These are phyloP conservation scores for Caenorhabditis sp. DNA, from an alignment of 2,888 invertebrate genomes.

Conservation along the genomic window DNA sequence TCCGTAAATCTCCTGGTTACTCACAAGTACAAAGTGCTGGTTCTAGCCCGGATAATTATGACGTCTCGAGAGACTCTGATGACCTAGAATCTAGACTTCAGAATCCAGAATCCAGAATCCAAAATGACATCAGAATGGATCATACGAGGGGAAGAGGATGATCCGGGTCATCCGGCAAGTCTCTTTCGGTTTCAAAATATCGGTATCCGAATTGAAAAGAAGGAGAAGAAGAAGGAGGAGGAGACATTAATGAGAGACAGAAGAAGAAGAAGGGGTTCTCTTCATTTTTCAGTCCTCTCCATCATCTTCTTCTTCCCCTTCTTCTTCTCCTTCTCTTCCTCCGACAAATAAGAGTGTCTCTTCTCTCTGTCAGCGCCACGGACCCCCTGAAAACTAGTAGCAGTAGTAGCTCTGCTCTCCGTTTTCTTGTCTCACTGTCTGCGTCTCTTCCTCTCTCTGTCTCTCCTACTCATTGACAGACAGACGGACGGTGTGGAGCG, in stretches of 20 bases:
- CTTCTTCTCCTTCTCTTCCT: constrained; percentile 10
- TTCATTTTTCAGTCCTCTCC: not conserved
- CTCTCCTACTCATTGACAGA: constrained; percentile 31
- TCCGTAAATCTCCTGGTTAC: no score
- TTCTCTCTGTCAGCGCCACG: not conserved
- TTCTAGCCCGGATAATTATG: no score
- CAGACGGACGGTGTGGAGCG: constrained; percentile 31
- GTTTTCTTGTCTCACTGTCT: no score
- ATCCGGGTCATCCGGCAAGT: not conserved
- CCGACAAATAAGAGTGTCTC: constrained; percentile 26
- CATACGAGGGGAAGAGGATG: not conserved
- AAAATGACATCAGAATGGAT: not conserved
- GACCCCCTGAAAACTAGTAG: constrained; percentile 29
- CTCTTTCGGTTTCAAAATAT: constrained; percentile 1
- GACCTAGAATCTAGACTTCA: not conserved
- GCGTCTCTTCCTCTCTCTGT: not conserved
- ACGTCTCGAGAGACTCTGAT: no score
- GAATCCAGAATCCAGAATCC: not conserved
- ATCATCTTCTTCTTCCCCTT: constrained; percentile 7
- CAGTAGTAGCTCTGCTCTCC: no score
- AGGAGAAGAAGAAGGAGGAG: not conserved
- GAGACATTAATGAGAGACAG: constrained; percentile 25
- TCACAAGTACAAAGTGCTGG: no score
- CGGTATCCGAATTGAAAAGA: not conserved
- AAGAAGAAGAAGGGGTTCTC: not conserved